Conservation (phyloP, 2,113 vertebrate species). For the Salminus brasiliensis region DNA sequence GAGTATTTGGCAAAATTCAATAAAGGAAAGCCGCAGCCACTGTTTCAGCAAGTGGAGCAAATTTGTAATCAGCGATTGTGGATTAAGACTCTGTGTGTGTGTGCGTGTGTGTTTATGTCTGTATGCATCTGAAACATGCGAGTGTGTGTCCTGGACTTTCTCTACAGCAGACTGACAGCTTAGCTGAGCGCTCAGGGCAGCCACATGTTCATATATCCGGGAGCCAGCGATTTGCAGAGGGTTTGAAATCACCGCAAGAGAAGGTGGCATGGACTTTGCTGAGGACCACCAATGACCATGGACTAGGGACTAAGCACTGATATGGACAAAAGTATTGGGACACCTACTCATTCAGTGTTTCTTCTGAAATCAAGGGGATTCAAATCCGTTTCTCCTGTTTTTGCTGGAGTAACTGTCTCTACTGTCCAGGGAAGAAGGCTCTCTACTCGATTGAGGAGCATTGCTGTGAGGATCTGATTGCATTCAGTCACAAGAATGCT, state of each 20-base stretch:
- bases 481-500: too few species aligned
- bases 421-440: too few species aligned
- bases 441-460: too few species aligned
- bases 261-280: not conserved
- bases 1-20: constrained; percentile 46
- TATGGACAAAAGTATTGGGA: too few species aligned
- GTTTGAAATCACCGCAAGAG: constrained; percentile 30
- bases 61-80: constrained; percentile 43
- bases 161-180: constrained; percentile 49
- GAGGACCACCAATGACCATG: not conserved
- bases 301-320: too few species aligned
- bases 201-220: constrained; percentile 37
- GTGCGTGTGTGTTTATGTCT: constrained; percentile 3
- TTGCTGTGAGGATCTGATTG: too few species aligned
- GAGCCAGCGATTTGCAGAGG: constrained; percentile 30
- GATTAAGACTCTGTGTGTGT: constrained; percentile 15
- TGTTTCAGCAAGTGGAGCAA: constrained; percentile 45
- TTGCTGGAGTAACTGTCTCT: too few species aligned
- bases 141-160: constrained; percentile 46
- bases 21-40: constrained; percentile 54
- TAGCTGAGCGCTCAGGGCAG: constrained; percentile 37
- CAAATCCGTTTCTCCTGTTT: too few species aligned
- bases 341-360: too few species aligned
- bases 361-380: too few species aligned
- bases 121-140: constrained; percentile 1